These are phyloP conservation scores for Nilaparvata lugens DNA, from an alignment of 1,140 invertebrate genomes.

Conservation along the genomic window DNA sequence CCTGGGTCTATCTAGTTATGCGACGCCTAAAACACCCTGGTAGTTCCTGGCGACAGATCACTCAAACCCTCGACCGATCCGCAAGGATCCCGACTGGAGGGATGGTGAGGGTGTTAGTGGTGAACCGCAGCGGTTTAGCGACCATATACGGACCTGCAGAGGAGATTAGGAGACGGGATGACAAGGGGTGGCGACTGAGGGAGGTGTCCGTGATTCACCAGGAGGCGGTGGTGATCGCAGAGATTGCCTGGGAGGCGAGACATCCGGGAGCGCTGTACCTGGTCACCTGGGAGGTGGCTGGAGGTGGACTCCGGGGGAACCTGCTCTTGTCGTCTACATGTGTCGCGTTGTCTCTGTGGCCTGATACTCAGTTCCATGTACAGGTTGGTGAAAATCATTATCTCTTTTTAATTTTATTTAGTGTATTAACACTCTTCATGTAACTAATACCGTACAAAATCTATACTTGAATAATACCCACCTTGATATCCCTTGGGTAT, in stretches of 20 bases:
- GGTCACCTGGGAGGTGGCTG: slow-evolving; percentile 70
- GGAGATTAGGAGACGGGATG: neutral
- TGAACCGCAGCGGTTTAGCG: slow-evolving; percentile 51
- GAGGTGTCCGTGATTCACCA: slow-evolving; percentile 58
- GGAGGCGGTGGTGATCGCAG: slow-evolving; percentile 56
- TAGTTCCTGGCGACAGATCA: slow-evolving; percentile 11
- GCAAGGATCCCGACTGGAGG: slow-evolving; percentile 48
- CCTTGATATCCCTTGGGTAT: too few relatives aligned
- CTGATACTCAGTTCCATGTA: slow-evolving; percentile 64
- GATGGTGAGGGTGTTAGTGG: slow-evolving; percentile 52
- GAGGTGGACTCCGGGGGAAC: slow-evolving; percentile 66
- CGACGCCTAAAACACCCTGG: slow-evolving; percentile 41
- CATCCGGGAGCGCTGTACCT: slow-evolving; percentile 49
- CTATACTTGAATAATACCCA: too few relatives aligned
- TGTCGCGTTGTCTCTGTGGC: slow-evolving; percentile 66
- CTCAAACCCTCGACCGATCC: slow-evolving; percentile 46
- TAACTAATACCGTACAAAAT: too few relatives aligned
- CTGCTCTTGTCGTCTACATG: slow-evolving; percentile 63
- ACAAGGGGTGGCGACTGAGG: slow-evolving; percentile 44
- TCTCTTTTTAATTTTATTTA: too few relatives aligned
- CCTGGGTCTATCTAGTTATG: slow-evolving; percentile 58
- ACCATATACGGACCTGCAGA: slow-evolving; percentile 50
- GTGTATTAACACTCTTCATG: too few relatives aligned
- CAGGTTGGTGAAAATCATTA: slow-evolving; percentile 53
- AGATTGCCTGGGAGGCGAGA: slow-evolving; percentile 58